These are phyloP conservation scores for Phenganax stokvisi DNA, from an alignment of 92 coral and sea anemone species.

Conservation along the genomic window DNA sequence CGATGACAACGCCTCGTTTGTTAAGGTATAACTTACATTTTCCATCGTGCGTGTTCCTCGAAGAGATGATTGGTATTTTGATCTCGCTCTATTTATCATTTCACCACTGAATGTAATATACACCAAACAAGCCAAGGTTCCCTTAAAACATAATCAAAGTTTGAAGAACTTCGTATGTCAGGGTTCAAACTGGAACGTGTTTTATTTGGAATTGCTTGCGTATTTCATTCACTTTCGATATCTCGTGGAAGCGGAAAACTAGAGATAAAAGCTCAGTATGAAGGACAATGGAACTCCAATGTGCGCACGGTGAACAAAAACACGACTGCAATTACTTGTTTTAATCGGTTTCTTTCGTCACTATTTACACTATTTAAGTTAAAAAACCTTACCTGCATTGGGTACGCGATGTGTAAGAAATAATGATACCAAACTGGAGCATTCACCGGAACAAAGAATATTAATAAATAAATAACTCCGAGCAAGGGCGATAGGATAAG, in stretches of 20 bases:
- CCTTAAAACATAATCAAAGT: slow-evolving; percentile 43
- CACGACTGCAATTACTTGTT: neutral
- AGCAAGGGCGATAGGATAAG: slow-evolving; percentile 59
- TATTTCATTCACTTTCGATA: neutral
- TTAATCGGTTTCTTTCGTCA: neutral
- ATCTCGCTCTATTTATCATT: slow-evolving; percentile 45
- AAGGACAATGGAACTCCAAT: too few relatives aligned
- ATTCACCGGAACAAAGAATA: slow-evolving; percentile 54
- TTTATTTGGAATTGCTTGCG: neutral
- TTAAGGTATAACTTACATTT: slow-evolving; percentile 26
- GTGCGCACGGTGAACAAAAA: neutral
- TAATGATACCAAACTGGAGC: slow-evolving; percentile 52
- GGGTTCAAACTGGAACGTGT: neutral
- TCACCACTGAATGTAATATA: slow-evolving; percentile 58
- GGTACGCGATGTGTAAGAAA: slow-evolving; percentile 55
- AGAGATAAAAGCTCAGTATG: too few relatives aligned
- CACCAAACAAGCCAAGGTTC: slow-evolving; percentile 65
- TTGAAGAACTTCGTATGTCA: neutral
- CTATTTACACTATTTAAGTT: neutral
- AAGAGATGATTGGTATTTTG: slow-evolving; percentile 16
- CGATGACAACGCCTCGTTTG: neutral
- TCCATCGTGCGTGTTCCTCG: slow-evolving; percentile 27
- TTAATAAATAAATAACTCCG: slow-evolving; percentile 60
- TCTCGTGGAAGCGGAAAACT: too few relatives aligned
- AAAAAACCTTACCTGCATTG: slow-evolving; percentile 64